phyloP scores from a whole-genome alignment of 2,888 invertebrate species.

The Pollenia labialis region DNA sequence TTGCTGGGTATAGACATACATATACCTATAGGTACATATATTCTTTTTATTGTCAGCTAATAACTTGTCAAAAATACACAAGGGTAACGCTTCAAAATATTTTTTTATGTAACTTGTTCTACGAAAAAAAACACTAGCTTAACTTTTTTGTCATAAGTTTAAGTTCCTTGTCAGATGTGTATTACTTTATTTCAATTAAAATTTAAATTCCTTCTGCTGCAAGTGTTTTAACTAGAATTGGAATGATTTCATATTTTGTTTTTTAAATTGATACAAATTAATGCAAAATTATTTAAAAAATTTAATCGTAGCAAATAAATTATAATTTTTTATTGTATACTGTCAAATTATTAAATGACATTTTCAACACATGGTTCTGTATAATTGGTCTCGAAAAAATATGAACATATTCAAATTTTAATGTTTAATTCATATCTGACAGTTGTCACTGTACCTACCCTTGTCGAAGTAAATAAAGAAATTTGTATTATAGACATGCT shows the following conservation, averaged over 20 bases:
- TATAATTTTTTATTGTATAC: background rate
- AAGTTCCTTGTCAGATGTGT: no score
- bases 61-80: no score
- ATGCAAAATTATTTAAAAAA: background rate
- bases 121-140: no score
- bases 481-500: background rate
- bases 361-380: constrained; percentile 11
- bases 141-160: no score
- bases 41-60: no score
- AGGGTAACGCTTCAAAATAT: no score
- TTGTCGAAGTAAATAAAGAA: background rate
- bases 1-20: no score
- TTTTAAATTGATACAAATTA: background rate
- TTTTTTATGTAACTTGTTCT: no score
- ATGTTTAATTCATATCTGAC: constrained; percentile 5
- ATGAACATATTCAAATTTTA: background rate
- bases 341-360: constrained; percentile 23
- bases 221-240: no score
- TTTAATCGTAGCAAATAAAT: constrained; percentile 12
- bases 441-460: constrained; percentile 29
- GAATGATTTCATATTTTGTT: background rate
- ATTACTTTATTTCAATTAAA: no score
- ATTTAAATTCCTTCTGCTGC: no score
- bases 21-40: no score
- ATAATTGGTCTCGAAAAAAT: background rate